These are phyloP conservation scores for Anguilla marmorata DNA, from an alignment of 2,797 vertebrate genomes.

Conservation along the genomic window DNA sequence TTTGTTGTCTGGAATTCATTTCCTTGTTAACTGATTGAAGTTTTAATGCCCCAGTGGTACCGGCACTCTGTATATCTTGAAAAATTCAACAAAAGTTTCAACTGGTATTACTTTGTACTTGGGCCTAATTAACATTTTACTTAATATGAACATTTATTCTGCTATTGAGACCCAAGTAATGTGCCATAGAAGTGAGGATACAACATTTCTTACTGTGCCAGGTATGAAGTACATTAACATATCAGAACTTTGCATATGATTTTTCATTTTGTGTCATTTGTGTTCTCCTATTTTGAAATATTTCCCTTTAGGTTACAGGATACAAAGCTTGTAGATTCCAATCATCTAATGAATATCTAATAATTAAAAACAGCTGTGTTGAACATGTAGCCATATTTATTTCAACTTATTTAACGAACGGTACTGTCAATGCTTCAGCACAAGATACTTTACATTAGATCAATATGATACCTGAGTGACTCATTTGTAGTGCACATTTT, in stretches of 20 bases:
- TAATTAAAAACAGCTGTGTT: background rate
- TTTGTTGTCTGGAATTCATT: background rate
- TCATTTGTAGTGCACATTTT: background rate
- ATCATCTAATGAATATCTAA: background rate
- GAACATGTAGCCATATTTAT: background rate
- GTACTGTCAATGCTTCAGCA: background rate
- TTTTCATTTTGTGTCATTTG: background rate
- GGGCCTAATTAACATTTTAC: background rate
- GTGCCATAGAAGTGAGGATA: background rate
- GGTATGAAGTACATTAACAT: background rate
- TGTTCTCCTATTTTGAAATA: background rate
- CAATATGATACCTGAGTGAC: background rate
- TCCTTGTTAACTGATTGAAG: background rate
- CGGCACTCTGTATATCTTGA: background rate
- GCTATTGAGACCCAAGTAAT: background rate
- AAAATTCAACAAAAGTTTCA: background rate
- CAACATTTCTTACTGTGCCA: background rate
- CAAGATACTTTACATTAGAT: background rate
- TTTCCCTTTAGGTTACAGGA: background rate
- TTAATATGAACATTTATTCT: background rate
- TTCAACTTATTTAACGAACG: background rate
- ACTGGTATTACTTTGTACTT: background rate
- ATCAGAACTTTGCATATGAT: background rate
- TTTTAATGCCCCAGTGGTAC: background rate
- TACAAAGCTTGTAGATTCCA: conserved; percentile 5